Evolutionary conservation across 92 coral and sea anemone genomes (phyloP).

Genomic region (Montipora capitata): DNA sequence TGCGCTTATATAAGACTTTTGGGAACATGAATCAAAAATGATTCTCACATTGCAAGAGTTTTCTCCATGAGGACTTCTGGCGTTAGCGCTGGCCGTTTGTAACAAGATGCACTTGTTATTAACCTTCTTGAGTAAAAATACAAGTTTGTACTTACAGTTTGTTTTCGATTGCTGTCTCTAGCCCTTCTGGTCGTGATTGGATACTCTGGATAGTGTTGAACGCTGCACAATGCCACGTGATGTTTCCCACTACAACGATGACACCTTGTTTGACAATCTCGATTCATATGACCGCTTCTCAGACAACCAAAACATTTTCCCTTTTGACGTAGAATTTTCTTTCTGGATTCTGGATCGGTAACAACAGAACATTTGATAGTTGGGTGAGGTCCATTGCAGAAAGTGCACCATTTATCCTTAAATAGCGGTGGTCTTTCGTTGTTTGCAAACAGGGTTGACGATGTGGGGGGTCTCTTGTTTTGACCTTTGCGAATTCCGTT

Average conservation of each 20-base stretch:
- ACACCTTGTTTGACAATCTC: slow-evolving; percentile 8
- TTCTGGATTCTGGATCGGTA: not conserved
- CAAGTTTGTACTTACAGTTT: too few species aligned
- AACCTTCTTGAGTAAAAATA: too few species aligned
- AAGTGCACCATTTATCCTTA: slow-evolving; percentile 21
- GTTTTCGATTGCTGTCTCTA: not conserved
- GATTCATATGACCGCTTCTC: not conserved
- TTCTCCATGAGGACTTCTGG: not conserved
- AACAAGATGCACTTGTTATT: not conserved
- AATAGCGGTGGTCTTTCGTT: not conserved
- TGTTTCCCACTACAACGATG: slow-evolving; percentile 27
- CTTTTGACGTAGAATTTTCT: slow-evolving; percentile 29
- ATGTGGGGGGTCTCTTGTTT: not conserved
- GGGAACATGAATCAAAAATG: slow-evolving; percentile 14
- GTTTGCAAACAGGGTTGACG: not conserved
- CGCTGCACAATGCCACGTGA: not conserved
- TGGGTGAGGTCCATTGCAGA: slow-evolving; percentile 30
- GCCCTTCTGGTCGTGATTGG: not conserved
- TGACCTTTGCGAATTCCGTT: not conserved
- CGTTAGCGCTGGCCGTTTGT: not conserved
- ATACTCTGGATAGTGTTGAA: not conserved
- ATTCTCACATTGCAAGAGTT: not conserved
- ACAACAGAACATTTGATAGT: slow-evolving; percentile 19
- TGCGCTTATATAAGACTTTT: not conserved
- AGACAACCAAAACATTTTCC: slow-evolving; percentile 60